A percentile compares a stretch with the other conserved stretches of the same genome.
These are phyloP conservation scores for Syrista parreyssii DNA, from an alignment of 2,888 invertebrate genomes.

Conservation along the genomic window DNA sequence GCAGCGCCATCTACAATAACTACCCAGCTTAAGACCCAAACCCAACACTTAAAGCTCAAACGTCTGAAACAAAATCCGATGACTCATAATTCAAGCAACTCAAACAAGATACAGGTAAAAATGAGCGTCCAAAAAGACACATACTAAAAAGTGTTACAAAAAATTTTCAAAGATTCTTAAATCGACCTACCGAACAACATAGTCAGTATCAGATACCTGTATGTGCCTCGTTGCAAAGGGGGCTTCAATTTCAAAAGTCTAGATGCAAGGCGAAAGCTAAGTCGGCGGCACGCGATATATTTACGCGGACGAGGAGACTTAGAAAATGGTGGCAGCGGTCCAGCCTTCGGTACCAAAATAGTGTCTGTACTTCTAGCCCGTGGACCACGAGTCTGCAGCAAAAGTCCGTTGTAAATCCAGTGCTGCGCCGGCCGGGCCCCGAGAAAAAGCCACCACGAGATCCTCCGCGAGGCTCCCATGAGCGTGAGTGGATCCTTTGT, in stretches of 20 bases:
- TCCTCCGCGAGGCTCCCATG: slow-evolving; percentile 50
- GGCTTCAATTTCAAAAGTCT: slow-evolving; percentile 31
- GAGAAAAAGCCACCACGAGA: slow-evolving; percentile 27
- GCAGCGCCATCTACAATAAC: background rate
- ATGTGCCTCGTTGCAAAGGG: slow-evolving; percentile 13
- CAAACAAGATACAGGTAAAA: background rate
- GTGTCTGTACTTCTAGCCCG: slow-evolving; percentile 30
- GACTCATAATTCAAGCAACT: background rate
- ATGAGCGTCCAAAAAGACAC: background rate
- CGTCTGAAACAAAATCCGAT: too few species aligned
- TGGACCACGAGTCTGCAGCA: slow-evolving; percentile 33
- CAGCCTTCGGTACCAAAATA: slow-evolving; percentile 50
- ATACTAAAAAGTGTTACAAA: too few species aligned
- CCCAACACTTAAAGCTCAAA: background rate
- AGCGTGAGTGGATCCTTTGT: slow-evolving; percentile 54
- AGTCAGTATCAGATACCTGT: background rate
- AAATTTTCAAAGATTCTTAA: background rate
- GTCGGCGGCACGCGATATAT: slow-evolving; percentile 48
- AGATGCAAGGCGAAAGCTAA: slow-evolving; percentile 34
- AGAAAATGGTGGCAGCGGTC: slow-evolving; percentile 60
- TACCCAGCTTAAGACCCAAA: background rate
- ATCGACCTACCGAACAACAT: background rate
- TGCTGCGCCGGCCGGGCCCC: slow-evolving; percentile 44
- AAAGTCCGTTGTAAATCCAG: slow-evolving; percentile 34
- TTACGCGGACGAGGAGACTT: slow-evolving; percentile 63